phyloP scores from a whole-genome alignment of 30 jellyfish, hydroid and myxozoan genomes.

The Aurelia sp. region DNA sequence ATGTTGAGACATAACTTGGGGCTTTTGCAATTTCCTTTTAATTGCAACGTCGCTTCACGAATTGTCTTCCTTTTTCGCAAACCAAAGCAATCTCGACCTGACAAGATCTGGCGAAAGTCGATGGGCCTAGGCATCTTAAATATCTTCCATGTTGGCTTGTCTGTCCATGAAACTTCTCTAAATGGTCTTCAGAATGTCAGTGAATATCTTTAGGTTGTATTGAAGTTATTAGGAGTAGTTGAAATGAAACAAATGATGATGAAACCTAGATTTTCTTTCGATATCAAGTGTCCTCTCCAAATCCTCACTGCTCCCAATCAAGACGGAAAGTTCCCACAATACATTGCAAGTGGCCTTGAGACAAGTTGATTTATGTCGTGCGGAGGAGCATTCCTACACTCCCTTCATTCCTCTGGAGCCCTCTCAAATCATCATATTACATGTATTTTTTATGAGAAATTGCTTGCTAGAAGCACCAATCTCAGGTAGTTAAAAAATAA shows the following conservation, averaged over 20 bases:
- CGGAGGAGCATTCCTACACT: no score
- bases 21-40: not conserved
- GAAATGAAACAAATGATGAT: no score
- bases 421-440: no score
- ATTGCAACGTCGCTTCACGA: not conserved
- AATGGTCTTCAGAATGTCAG: not conserved
- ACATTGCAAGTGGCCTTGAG: constrained; percentile 13
- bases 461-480: no score
- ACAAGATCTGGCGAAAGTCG: not conserved
- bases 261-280: not conserved
- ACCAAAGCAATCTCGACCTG: not conserved
- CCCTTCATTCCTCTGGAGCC: no score
- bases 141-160: not conserved
- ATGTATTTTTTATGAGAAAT: no score
- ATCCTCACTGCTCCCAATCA: constrained; percentile 51
- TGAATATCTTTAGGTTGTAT: no score
- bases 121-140: constrained; percentile 4
- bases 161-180: not conserved
- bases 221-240: no score
- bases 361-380: no score
- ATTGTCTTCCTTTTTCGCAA: not conserved
- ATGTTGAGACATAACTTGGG: constrained; percentile 31
- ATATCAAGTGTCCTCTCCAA: not conserved
- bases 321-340: constrained; percentile 46
- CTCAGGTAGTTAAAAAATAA: no score